Base-by-base conservation (phyloP, 2,888 invertebrate genomes). In the Eristalis tenax region DNA sequence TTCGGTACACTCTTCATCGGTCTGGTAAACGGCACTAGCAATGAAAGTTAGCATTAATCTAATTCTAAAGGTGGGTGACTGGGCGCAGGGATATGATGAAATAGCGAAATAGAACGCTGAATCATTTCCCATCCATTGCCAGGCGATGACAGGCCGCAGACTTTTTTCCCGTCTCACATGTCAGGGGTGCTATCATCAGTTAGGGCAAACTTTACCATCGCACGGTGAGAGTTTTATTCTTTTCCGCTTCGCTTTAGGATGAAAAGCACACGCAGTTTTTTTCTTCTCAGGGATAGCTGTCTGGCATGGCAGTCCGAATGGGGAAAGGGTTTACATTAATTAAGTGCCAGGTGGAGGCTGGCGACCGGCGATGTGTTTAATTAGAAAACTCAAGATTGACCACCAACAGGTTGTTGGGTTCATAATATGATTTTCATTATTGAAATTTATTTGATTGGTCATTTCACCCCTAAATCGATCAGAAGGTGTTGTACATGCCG, bases 301-400 rank as follows among this genome's bases (percentile, higher is more conserved):
- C 50, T 18, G 64, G 63, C n/a, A n/a, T 63, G 65, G 71, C 66
- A 61, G 70, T 76, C 50, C 50, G 28, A 50, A 65, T 70, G 70
- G 38, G 66, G 71, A 84, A 80, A 71, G 76, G 81, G 75, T 85
- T 81, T 85, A 81, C 81, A 85, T 85, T 85, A 81, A 85, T 85
- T 85, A 85, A 80, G 76, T 80, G 71, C 63, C n/a, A 66, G 50
- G 50, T 22, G 10, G 3, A 38, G 61, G 68, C 15, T 50, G 65
- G 66, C 66, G 76, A 68, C 68, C 65, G 68, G 76, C 81, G 81
- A 81, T 71, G 76, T 81, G 81, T 81, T 80, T 68, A 85, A 85
- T 85, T 76, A 63, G 71, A 81, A 80, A 84, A 81, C 76, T 73
- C 57, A 35, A 23, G 71, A 81, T 81, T 85, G 63, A 26, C 68